Evolutionary conservation across 2,113 vertebrate species (phyloP).

Genomic region (Aegotheles bennettii): DNA sequence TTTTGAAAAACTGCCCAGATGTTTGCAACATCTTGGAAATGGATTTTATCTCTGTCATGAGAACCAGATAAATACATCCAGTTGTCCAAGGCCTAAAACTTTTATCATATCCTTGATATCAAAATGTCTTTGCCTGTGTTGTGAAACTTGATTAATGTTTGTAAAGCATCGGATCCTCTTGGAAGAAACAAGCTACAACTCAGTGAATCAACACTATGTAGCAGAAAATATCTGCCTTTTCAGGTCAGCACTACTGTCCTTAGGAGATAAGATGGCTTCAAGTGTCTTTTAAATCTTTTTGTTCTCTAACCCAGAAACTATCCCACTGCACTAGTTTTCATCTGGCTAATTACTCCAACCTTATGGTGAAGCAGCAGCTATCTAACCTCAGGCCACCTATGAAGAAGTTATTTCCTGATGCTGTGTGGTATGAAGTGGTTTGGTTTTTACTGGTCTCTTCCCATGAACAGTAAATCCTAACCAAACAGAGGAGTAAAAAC

Average conservation of each 20-base stretch:
- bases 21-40: neutral
- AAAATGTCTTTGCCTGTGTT: neutral
- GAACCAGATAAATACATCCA: neutral
- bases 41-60: neutral
- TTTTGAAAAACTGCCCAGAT: neutral
- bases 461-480: neutral
- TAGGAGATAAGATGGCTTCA: neutral
- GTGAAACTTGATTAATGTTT: neutral
- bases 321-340: neutral
- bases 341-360: neutral
- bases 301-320: neutral
- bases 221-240: neutral
- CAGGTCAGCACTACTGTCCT: neutral
- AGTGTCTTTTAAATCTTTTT: neutral
- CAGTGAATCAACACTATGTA: neutral
- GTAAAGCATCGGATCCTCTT: neutral
- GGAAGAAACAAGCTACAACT: neutral
- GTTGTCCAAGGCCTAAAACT: neutral
- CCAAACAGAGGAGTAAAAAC: neutral
- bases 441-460: neutral
- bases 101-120: neutral
- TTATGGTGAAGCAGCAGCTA: neutral
- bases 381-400: neutral
- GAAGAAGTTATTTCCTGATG: neutral
- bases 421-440: neutral